A percentile compares a stretch with the other conserved stretches of the same genome.
Evolutionary conservation across 1,140 invertebrate genomes (phyloP).

Genomic region (Micrasema minimum): DNA sequence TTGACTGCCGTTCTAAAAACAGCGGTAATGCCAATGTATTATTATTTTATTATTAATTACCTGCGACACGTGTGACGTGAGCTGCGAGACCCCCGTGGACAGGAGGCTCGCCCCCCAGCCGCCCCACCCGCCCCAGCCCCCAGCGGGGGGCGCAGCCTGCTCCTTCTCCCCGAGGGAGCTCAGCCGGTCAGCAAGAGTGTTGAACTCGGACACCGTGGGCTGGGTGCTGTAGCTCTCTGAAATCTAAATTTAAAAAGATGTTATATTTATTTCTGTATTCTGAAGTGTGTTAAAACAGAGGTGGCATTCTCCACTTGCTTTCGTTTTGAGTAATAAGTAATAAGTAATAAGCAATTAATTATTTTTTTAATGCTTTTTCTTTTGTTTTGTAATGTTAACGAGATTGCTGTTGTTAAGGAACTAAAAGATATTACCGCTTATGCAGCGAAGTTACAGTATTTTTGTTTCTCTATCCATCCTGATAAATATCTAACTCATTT

Average conservation of each 20-base stretch:
- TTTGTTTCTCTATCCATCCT: no score
- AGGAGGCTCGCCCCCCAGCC: constrained; percentile 60
- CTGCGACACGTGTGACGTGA: constrained; percentile 51
- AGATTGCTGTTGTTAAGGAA: no score
- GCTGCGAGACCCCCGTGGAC: constrained; percentile 46
- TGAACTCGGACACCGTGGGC: constrained; percentile 45
- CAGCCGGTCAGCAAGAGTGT: constrained; percentile 51
- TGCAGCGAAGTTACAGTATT: no score
- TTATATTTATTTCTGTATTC: background rate
- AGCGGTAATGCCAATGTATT: background rate
- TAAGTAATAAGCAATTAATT: no score
- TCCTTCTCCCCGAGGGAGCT: constrained; percentile 56
- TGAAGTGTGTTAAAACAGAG: no score
- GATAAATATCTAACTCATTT: no score
- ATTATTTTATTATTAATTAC: no score
- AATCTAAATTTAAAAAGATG: constrained; percentile 11
- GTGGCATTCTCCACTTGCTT: no score
- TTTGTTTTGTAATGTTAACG: no score
- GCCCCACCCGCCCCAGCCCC: constrained; percentile 61
- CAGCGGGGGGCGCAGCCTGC: constrained; percentile 22
- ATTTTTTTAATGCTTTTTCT: no score
- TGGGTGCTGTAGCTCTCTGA: background rate
- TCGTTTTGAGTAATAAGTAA: no score
- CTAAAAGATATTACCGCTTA: no score
- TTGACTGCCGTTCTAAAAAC: background rate